Percentiles rank a stretch among this genome's conserved stretches.
These are phyloP conservation scores for Amphipoea lucens DNA, from an alignment of 2,888 invertebrate species.

Conservation along the genomic window DNA sequence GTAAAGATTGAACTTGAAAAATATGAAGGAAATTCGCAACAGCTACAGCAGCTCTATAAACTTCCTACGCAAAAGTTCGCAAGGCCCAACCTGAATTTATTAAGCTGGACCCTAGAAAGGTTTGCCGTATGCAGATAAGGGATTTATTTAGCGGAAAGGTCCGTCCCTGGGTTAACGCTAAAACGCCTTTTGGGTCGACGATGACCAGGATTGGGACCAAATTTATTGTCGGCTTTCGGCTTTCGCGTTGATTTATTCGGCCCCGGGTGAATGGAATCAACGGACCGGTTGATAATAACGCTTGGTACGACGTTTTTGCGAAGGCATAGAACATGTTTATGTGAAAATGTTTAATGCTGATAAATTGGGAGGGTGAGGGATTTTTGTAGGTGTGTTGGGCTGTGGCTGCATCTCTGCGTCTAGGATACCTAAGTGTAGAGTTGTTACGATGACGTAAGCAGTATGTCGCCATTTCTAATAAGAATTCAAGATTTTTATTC, in stretches of 20 bases:
- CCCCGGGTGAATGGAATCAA: conserved; percentile 81
- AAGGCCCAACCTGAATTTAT: conserved; percentile 90
- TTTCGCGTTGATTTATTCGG: conserved; percentile 88
- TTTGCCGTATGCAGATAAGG: conserved; percentile 91
- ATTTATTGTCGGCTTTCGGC: conserved; percentile 89
- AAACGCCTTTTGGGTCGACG: conserved; percentile 87
- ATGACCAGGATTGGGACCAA: conserved; percentile 89
- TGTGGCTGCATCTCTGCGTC: not conserved
- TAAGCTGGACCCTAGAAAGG: conserved; percentile 90
- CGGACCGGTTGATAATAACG: conserved; percentile 81
- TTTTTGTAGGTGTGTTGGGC: conserved; percentile 37
- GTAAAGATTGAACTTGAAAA: not conserved
- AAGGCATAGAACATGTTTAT: conserved; percentile 66
- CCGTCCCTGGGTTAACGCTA: conserved; percentile 88
- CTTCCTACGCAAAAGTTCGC: conserved; percentile 81
- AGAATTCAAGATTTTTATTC: not conserved
- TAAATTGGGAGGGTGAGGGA: conserved; percentile 57
- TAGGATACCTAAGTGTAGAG: not conserved
- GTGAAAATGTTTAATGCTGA: conserved; percentile 63
- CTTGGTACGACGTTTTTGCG: conserved; percentile 69
- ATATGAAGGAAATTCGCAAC: not conserved
- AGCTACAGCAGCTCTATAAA: conserved; percentile 75
- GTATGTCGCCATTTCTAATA: not conserved
- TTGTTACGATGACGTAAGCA: not conserved
- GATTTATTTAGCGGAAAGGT: conserved; percentile 91